Evolutionary conservation across 2,113 vertebrate genomes (phyloP), one percentile per base, ranked within the genome.

Genomic region (human (Homo sapiens)): DNA sequence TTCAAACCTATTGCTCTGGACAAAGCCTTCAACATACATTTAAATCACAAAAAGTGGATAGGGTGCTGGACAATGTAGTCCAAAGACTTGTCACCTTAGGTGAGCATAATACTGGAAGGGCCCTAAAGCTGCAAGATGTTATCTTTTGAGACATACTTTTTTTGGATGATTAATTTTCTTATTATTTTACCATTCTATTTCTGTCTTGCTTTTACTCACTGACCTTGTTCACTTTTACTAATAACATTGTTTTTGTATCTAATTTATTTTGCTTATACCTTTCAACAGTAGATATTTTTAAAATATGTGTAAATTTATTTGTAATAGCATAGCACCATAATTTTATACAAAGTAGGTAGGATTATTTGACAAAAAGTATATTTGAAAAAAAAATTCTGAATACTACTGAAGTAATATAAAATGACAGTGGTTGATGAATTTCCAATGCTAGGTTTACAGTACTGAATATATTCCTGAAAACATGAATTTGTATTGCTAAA

Each of bases 11-110:
- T 4, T 27, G n/a, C 10, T 80, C 35, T 48, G 7, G 6, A 78
- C 32, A 75, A n/a, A 84, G 38, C 9, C 70, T 94, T 96, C 93
- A 94, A 50, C 64, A 93, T 55, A 27, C 23, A 97, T 70, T 88
- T 90, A 80, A 22, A 16, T 88, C 40, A 90, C 48, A 75, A 93
- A 73, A 75, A 80, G 20, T 87, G 30, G 70, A 9, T 72, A 59
- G 27, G 88, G 81, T 14, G 8, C 4, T 75, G 25, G 43, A 50
- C 9, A 76, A 1, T 84, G 40, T 96, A 43, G 3, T 76, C 72
- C 57, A 88, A 52, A 88, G 55, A 91, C 40, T 70, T 89, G 55
- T 90, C 93, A 79, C 27, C 45, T 88, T 43, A 40, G 6, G 35
- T 91, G 76, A 94, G 52, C 14, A 52, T 52, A 94, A 93, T 40